Evolutionary conservation across 2,888 invertebrate genomes (phyloP), one percentile per base, ranked within the genome.

Genomic region (Acronicta leporina): DNA sequence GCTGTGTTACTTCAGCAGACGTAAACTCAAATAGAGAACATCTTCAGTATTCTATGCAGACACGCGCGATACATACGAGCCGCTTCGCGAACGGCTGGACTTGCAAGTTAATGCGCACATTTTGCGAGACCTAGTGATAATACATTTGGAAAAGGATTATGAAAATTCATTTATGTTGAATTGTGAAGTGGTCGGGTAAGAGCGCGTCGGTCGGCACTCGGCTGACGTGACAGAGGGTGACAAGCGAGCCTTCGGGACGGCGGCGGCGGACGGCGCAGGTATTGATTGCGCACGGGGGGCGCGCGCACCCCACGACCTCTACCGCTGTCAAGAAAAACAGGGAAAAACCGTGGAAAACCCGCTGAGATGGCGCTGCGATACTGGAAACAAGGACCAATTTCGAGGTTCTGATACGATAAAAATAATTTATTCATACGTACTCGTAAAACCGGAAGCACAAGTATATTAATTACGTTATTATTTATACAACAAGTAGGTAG

Each of bases 161-260:
- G 78, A 66, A 76, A 72, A 68, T 68, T 62, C 53, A 67, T 78
- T 66, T 79, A 68, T 61, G 65, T 63, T 56, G 56, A 62, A 63
- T 66, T 70, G 63, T 68, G 69, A 66, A 68, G 59, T 50, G 62
- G 63, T 69, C 61, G 66, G 55, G 75, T 68, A 72, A 80, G 81
- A 79, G 77, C 80, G 86, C 80, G 87, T 83, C 81, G 80, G 80
- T 73, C 61, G 76, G 77, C 82, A 73, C 78, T 79, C 81, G 83
- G 83, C 80, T 87, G 87, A 85, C 89, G 87, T 90, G 90, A 83
- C 87, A 77, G 84, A 86, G 89, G 90, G 89, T 90, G 90, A 88
- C 90, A 89, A 83, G 80, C 82, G 75, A 83, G 83, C 78, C 79
- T 79, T 76, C 78, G 72, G 76, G 72, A 65, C 76, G 77, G 77